phyloP scores from a whole-genome alignment of 2,888 invertebrate genomes.

The Euplexia lucipara region DNA sequence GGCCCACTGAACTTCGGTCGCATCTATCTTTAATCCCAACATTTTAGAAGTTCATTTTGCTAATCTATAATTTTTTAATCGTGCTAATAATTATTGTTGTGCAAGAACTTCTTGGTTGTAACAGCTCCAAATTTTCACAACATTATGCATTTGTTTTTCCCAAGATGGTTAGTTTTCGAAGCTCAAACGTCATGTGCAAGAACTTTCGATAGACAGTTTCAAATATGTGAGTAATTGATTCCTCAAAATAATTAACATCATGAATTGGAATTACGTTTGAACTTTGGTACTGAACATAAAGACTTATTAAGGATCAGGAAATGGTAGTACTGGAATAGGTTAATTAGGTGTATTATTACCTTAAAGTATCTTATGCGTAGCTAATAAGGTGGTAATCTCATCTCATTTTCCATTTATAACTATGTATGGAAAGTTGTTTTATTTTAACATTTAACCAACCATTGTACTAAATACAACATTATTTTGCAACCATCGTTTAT shows the following conservation, averaged over 20 bases:
- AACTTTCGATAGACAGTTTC: too few species aligned
- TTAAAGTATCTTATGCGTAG: not conserved
- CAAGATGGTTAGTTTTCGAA: too few species aligned
- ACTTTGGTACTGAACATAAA: conserved; percentile 14
- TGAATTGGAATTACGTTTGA: not conserved
- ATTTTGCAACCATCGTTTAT: conserved; percentile 1
- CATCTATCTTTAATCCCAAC: too few species aligned
- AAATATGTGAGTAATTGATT: not conserved
- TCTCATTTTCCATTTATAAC: conserved; percentile 5
- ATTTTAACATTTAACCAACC: not conserved
- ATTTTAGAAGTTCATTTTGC: too few species aligned
- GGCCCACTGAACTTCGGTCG: too few species aligned
- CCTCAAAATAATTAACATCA: not conserved
- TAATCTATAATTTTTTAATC: too few species aligned
- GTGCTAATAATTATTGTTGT: too few species aligned
- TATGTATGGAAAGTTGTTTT: conserved; percentile 12
- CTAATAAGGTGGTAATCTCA: conserved; percentile 1
- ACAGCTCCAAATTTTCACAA: too few species aligned
- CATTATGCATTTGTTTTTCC: too few species aligned
- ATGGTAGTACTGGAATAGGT: not conserved
- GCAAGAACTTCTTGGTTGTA: too few species aligned
- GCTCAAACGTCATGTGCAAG: too few species aligned
- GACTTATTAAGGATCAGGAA: not conserved
- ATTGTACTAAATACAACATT: not conserved
- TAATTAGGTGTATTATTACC: conserved; percentile 4